Base-by-base conservation (phyloP, 2,113 vertebrate species). In the Saccopteryx leptura region DNA sequence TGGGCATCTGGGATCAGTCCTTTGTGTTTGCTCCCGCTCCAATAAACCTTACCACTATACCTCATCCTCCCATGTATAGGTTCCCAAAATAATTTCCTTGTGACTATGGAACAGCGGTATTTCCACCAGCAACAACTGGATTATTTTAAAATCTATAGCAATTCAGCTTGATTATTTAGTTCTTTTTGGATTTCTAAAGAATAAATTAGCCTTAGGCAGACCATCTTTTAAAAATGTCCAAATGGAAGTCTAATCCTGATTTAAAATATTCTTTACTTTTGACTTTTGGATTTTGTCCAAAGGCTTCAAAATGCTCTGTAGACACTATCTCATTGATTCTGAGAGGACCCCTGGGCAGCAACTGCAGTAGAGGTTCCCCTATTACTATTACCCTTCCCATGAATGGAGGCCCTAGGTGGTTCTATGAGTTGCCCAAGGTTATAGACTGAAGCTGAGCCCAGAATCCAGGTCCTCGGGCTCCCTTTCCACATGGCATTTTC, bases 201-300 rank as follows among this genome's bases (percentile, higher is more conserved):
- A 61, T 56, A 94, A 71, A 61, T 89, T 33, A 84, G 39, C 12
- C 9, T 90, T 71, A 46, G 11, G 18, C 1, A 75, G 24, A 1
- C 17, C 6, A 71, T 19, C 15, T 87, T 84, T 21, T 21, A 80
- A 87, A 86, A 65, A 48, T 71, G 52, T 83, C 6, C 15, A 91
- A 94, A 90, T 11, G 18, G 13, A 7, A 91, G 13, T 79, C 48
- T 94, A 93, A 76, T 94, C 31, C 54, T 93, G 39, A 94, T 90
- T 74, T 94, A 56, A 95, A 97, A n/a, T 87, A 68, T 90, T 93
- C 96, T 82, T 54, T 95, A 81, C 39, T 79, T 96, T 23, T 92
- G 39, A 39, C 58, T 56, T 68, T 89, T 74, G 72, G 12, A 58
- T 74, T 95, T 74, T 88, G 31, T 94, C n/a, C 56, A 52, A 95